Base-by-base conservation (phyloP, 2,888 invertebrate species). In the Cloeon dipterum region DNA sequence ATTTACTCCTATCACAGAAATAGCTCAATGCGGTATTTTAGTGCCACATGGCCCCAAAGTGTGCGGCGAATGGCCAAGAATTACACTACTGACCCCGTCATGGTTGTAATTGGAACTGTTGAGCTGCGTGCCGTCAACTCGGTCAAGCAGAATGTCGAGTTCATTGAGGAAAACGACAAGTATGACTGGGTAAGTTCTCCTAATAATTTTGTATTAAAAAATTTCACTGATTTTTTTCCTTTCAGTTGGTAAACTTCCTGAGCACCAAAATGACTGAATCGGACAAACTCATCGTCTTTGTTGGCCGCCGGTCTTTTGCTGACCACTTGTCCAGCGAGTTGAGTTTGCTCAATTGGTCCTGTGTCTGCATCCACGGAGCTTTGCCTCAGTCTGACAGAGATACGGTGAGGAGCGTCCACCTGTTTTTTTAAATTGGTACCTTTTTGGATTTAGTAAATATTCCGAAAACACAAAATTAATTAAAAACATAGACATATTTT, bases 31-130 rank as follows among this genome's bases (percentile, higher is more conserved):
- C 32, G 26, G 34, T 36, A 34, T 49, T 51, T 26, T 45, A 76
- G 75, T 51, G 94, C 94, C 11, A 94, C 94, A 0, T 94, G 93
- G 94, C 93, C 93, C 0, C 59, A 66, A 37, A 82, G 76, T 29
- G 91, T 94, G 2, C 66, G 88, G 13, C 64, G 81, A 14, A 60
- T 94, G 29, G 91, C 89, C 0, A 66, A 75, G 43, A 71, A 73
- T 2, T 93, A 91, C 52, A 83, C 88, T 75, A 74, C 68, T 38
- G 71, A 89, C 54, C 91, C 93, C 0, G 66, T 91, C 36, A 85
- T 89, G 57, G 77, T 91, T 1, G 82, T 75, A 53, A 79, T 94
- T 18, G 93, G 93, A 1, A 72, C 75, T 35, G 63, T 75, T 25
- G 91, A 94, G 57, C 62, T 94, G 44, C 79, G 85, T 4, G 88